Evolutionary conservation across 2,113 vertebrate species (phyloP).

Genomic region (Gopherus flavomarginatus): DNA sequence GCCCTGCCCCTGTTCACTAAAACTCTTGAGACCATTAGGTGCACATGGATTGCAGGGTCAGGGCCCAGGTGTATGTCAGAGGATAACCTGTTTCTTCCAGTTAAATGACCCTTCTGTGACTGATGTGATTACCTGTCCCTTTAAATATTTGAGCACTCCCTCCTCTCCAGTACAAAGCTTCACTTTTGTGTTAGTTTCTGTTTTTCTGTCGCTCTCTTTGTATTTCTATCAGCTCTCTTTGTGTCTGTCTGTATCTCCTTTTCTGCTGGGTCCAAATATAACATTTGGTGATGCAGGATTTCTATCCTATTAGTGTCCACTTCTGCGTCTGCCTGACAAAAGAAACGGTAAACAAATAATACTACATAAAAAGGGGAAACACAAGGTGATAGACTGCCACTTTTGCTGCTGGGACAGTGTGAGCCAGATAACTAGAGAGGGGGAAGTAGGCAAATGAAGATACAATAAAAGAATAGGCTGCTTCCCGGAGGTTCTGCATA

Average conservation of each 20-base stretch:
- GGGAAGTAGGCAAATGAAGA: not conserved
- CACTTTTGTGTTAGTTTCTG: not conserved
- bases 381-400: not conserved
- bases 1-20: not conserved
- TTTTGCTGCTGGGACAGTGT: not conserved
- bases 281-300: not conserved
- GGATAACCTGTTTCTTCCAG: not conserved
- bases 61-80: not conserved
- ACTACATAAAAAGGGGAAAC: not conserved
- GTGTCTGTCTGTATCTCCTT: not conserved
- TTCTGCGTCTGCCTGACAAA: not conserved
- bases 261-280: not conserved
- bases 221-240: not conserved
- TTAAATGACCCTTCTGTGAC: not conserved
- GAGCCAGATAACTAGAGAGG: not conserved
- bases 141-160: not conserved
- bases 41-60: accelerated
- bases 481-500: not conserved
- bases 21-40: not conserved
- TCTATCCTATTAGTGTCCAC: not conserved
- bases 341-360: not conserved
- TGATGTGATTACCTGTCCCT: not conserved
- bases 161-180: not conserved
- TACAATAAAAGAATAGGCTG: not conserved
- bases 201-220: not conserved